phyloP scores from a whole-genome alignment of 2,888 invertebrate species.

The Eristalis tenax region DNA sequence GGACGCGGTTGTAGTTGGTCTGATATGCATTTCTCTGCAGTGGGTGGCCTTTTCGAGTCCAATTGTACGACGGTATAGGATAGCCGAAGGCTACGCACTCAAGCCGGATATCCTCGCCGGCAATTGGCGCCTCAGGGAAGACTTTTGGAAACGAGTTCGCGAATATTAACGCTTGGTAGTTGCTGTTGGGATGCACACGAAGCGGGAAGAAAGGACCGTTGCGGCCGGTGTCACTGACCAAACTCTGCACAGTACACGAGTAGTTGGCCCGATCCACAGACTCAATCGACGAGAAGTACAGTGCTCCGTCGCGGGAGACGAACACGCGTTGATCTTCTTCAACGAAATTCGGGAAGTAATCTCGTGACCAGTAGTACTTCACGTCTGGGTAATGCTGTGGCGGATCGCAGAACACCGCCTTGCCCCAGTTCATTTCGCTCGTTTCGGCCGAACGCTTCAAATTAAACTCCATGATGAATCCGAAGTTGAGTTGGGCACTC shows the following conservation, averaged over 20 bases:
- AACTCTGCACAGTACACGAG: conserved; percentile 94
- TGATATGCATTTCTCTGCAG: conserved; percentile 89
- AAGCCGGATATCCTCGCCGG: conserved; percentile 93
- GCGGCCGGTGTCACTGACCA: conserved; percentile 92
- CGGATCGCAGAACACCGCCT: conserved; percentile 94
- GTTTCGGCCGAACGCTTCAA: conserved; percentile 91
- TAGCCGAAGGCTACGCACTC: conserved; percentile 99
- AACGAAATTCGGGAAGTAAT: conserved; percentile 94
- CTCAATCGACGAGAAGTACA: conserved; percentile 97
- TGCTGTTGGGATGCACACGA: conserved; percentile 91
- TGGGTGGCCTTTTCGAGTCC: conserved; percentile 89
- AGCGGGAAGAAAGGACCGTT: conserved; percentile 95
- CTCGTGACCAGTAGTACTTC: conserved; percentile 95
- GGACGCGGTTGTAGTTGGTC: conserved; percentile 91
- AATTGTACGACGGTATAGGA: conserved; percentile 95
- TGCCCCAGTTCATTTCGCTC: conserved; percentile 96
- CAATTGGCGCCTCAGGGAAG: conserved; percentile 95
- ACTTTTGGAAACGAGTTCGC: conserved; percentile 97
- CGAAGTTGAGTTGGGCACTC: conserved; percentile 93
- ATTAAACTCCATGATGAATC: conserved; percentile 94
- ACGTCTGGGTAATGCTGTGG: conserved; percentile 95
- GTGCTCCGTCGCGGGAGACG: conserved; percentile 95
- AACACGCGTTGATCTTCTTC: conserved; percentile 96
- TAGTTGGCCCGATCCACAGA: conserved; percentile 94
- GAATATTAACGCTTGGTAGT: conserved; percentile 94